A percentile compares a stretch with the other conserved stretches of the same genome.
These are phyloP conservation scores for Colistium nudipinnis DNA, from an alignment of 2,113 vertebrate species.

Conservation along the genomic window DNA sequence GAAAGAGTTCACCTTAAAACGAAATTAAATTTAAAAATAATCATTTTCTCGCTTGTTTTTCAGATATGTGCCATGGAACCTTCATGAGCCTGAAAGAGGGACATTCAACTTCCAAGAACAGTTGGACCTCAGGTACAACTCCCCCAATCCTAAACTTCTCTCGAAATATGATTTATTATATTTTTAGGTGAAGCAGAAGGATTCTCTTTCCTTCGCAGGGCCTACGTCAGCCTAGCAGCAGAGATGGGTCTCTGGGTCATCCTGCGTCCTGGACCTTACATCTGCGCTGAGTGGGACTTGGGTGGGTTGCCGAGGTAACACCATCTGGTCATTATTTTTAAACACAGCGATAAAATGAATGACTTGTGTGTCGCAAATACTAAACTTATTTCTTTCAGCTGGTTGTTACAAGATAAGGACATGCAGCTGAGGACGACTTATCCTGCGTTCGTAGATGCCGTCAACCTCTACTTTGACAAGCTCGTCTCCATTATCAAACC, in stretches of 20 bases:
- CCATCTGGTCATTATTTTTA: slow-evolving; percentile 2
- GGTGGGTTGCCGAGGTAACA: slow-evolving; percentile 91
- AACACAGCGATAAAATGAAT: neutral
- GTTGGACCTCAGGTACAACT: slow-evolving; percentile 86
- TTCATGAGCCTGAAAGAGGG: slow-evolving; percentile 89
- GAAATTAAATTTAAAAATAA: neutral
- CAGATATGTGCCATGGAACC: slow-evolving; percentile 94
- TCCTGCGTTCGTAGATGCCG: slow-evolving; percentile 85
- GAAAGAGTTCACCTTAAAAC: too few relatives aligned
- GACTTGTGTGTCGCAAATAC: neutral
- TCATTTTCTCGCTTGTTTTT: slow-evolving; percentile 11
- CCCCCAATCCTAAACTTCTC: neutral
- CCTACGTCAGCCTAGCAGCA: slow-evolving; percentile 84
- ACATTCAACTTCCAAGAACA: slow-evolving; percentile 87
- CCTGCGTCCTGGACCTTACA: slow-evolving; percentile 92
- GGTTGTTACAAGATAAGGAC: slow-evolving; percentile 87
- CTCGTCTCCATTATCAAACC: slow-evolving; percentile 83
- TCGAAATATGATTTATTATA: too few relatives aligned
- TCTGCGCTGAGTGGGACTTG: slow-evolving; percentile 91
- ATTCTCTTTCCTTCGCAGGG: slow-evolving; percentile 72
- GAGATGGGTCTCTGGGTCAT: slow-evolving; percentile 91
- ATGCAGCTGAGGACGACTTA: slow-evolving; percentile 91
- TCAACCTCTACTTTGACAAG: slow-evolving; percentile 85
- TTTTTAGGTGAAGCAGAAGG: neutral
- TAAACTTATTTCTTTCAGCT: slow-evolving; percentile 73